Evolutionary conservation across 2,113 vertebrate species (phyloP), one percentile per base, ranked within the genome.

Genomic region (Phainopepla nitens): DNA sequence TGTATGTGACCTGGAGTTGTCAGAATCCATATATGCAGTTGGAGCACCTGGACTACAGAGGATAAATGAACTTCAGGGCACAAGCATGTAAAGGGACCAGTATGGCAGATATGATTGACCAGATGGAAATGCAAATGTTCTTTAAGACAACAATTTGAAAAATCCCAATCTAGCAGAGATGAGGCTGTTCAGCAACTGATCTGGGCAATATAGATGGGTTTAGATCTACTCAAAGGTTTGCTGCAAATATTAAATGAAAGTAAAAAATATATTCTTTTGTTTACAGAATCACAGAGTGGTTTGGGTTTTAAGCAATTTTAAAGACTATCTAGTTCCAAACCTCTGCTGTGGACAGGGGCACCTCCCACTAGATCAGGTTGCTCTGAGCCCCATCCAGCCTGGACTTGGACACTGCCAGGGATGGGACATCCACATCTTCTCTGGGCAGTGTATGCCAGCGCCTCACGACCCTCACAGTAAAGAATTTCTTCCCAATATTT

Each of bases 1-100:
- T 61, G 2, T 2, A 0, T 61, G 56, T 19, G 17, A 29, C 36
- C 4, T 10, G 33, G 31, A 81, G 20, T 0, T 75, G 31, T 57
- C 56, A 90, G 61, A 66, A 57, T 73, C 72, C 41, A 9, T 16
- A 17, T 2, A 4, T 44, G n/a, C 18, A 23, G 13, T 3, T 41
- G 45, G 58, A n/a, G 10, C 49, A 77, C 24, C 33, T 45, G 45
- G 33, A 49, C 47, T 71, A 61, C 57, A 45, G 29, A 64, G 11
- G 5, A 15, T 33, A 33, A 80, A 27, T 17, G 36, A 54, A 31
- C 23, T 53, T 28, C 36, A 54, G n/a, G n/a, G 20, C 36, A 16
- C 45, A 53, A 15, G 11, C 1, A 0, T 4, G 2, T 28, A 57
- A 70, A 65, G 9, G 31, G 36, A 69, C 62, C 16, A 29, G 21